Percentiles rank a stretch among this genome's conserved stretches.
Conservation (phyloP, 2,113 vertebrate species). For the Carollia perspicillata region DNA sequence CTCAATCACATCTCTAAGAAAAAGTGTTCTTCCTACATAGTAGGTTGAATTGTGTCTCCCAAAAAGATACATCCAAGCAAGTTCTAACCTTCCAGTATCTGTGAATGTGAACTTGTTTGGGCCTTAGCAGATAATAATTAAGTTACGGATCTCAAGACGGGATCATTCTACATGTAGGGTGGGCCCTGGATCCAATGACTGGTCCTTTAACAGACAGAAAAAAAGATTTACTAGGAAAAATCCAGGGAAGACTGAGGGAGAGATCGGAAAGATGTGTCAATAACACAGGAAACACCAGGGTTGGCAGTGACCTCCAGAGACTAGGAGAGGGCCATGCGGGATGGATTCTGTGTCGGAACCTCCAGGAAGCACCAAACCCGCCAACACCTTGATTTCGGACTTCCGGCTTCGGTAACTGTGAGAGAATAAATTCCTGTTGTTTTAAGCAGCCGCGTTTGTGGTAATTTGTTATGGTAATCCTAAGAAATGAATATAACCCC, state of each 20-base stretch:
- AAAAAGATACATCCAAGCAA: neutral
- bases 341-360: neutral
- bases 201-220: neutral
- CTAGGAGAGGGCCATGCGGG: rapidly evolving
- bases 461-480: neutral
- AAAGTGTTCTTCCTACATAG: neutral
- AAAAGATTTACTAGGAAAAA: neutral
- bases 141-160: neutral
- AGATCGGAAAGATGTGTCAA: neutral
- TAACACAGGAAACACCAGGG: neutral
- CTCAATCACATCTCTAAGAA: neutral
- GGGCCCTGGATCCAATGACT: neutral
- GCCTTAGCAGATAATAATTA: neutral
- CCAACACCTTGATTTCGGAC: neutral
- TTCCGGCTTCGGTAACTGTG: neutral
- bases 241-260: no score
- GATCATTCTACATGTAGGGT: neutral
- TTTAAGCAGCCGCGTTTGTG: neutral
- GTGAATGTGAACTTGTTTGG: neutral
- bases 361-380: neutral
- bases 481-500: neutral
- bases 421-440: neutral
- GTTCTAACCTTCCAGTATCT: neutral
- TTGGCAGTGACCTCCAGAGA: neutral
- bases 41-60: neutral